A percentile compares a stretch with the other conserved stretches of the same genome.
phyloP scores from a whole-genome alignment of 2,113 vertebrate genomes.

The Ciconia stormi region DNA sequence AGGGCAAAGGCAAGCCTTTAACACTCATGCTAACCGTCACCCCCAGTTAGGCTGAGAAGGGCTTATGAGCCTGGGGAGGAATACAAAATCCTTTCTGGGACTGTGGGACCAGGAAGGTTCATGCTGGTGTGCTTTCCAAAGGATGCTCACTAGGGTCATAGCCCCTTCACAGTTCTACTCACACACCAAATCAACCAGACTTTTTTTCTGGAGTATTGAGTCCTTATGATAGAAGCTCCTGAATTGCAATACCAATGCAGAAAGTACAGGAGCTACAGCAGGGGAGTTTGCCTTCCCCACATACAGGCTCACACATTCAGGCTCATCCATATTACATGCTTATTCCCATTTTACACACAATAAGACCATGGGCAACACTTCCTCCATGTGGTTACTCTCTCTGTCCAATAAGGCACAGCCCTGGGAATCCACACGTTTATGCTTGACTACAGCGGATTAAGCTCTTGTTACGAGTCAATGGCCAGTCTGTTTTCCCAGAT shows the following conservation, averaged over 20 bases:
- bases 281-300: background rate
- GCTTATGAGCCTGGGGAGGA: background rate
- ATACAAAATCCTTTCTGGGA: background rate
- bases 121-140: background rate
- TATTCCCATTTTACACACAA: background rate
- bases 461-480: background rate
- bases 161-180: background rate
- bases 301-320: background rate
- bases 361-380: background rate
- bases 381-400: background rate
- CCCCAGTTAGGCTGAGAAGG: background rate
- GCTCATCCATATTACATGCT: background rate
- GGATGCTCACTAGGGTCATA: background rate
- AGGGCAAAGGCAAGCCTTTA: background rate
- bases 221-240: background rate
- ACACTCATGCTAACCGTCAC: background rate
- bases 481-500: background rate
- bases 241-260: background rate
- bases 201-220: background rate
- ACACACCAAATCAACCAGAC: background rate
- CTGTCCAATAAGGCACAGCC: background rate
- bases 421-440: background rate
- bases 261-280: background rate
- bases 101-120: background rate
- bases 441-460: background rate